A percentile compares a stretch with the other conserved stretches of the same genome.
These are phyloP conservation scores for Carollia perspicillata DNA, from an alignment of 2,113 vertebrate genomes.

Conservation along the genomic window DNA sequence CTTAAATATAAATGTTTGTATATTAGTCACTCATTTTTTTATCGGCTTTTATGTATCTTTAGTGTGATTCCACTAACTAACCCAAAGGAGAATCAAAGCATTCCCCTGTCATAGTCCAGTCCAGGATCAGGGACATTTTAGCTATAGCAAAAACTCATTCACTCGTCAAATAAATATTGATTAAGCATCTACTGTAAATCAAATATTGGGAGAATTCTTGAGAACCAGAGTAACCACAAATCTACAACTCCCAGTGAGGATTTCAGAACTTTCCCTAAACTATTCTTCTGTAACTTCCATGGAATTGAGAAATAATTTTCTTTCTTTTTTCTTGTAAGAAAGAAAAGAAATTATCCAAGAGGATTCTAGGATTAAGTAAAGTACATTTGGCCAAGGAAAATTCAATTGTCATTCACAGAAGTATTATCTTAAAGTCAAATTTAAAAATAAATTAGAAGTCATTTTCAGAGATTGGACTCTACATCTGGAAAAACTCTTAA, in stretches of 20 bases:
- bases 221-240: background rate
- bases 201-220: background rate
- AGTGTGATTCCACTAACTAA: slow-evolving; percentile 57
- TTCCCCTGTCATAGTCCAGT: slow-evolving; percentile 45
- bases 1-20: slow-evolving; percentile 89
- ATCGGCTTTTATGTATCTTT: slow-evolving; percentile 75
- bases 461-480: background rate
- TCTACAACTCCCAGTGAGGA: background rate
- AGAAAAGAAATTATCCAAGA: background rate
- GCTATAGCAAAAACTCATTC: background rate
- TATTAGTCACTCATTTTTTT: slow-evolving; percentile 81
- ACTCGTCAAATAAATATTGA: background rate
- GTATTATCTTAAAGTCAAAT: background rate
- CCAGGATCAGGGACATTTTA: slow-evolving; percentile 30
- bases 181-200: background rate
- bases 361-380: background rate
- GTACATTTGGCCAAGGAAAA: background rate
- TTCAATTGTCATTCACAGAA: background rate
- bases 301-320: background rate
- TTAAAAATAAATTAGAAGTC: slow-evolving; percentile 10
- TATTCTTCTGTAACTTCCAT: background rate
- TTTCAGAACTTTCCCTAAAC: background rate
- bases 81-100: slow-evolving; percentile 42
- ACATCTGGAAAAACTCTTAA: background rate
- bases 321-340: background rate